A percentile compares a stretch with the other conserved stretches of the same genome.
phyloP scores from a whole-genome alignment of 2,797 vertebrate genomes.

The Pipistrellus kuhlii region DNA sequence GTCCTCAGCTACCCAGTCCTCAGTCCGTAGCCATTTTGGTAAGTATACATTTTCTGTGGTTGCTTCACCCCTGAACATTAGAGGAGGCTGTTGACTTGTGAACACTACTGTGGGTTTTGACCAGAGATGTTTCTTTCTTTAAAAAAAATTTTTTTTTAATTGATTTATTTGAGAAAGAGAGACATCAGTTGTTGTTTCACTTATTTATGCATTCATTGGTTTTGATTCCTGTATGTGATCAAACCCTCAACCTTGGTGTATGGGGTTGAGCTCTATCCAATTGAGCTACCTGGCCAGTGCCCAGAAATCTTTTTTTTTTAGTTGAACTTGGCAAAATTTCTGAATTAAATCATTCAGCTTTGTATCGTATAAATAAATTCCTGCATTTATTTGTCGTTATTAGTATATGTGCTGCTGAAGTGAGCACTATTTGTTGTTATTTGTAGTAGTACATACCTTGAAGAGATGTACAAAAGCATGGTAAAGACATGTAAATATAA shows the following conservation, averaged over 20 bases:
- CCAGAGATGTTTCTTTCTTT: background rate
- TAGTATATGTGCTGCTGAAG: background rate
- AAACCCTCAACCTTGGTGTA: background rate
- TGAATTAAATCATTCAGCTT: background rate
- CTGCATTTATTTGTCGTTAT: background rate
- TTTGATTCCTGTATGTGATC: background rate
- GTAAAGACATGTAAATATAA: background rate
- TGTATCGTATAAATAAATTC: background rate
- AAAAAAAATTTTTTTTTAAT: background rate
- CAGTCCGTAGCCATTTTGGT: constrained; percentile 93
- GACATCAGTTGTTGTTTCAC: background rate
- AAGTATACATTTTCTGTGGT: constrained; percentile 72
- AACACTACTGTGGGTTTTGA: background rate
- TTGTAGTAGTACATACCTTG: background rate
- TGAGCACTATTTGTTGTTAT: background rate
- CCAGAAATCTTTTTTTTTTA: background rate
- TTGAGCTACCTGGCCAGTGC: background rate
- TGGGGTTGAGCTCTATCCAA: background rate
- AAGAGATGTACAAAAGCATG: background rate
- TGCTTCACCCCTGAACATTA: background rate
- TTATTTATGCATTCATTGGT: background rate
- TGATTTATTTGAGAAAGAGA: background rate
- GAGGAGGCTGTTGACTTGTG: background rate
- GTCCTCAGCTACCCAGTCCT: constrained; percentile 88
- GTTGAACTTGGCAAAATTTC: background rate